phyloP scores from a whole-genome alignment of 2,888 invertebrate genomes.

The Athalia circularis region DNA sequence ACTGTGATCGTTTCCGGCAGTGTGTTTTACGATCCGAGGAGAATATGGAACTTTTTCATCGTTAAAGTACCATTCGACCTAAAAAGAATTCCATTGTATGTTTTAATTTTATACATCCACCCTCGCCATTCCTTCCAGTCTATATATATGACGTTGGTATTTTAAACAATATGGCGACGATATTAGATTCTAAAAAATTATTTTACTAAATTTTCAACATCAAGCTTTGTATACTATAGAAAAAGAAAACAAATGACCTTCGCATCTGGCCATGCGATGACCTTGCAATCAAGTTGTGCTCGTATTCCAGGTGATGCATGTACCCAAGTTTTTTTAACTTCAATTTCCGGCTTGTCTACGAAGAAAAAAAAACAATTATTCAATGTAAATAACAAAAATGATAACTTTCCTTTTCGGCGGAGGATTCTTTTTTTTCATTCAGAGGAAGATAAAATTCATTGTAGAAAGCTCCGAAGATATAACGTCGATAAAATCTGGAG shows the following conservation, averaged over 20 bases:
- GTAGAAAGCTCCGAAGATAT: too few species aligned
- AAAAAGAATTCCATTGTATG: constrained; percentile 26
- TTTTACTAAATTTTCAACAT: neutral
- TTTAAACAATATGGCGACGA: too few species aligned
- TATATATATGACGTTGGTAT: too few species aligned
- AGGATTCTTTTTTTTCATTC: too few species aligned
- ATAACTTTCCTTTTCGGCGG: too few species aligned
- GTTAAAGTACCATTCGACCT: constrained; percentile 72
- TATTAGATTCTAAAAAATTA: too few species aligned
- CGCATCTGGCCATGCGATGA: constrained; percentile 83
- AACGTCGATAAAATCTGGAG: neutral
- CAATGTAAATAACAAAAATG: too few species aligned
- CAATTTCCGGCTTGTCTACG: constrained; percentile 85
- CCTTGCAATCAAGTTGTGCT: constrained; percentile 81
- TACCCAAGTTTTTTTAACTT: constrained; percentile 80
- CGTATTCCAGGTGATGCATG: constrained; percentile 85
- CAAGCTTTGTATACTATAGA: neutral
- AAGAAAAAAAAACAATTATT: constrained; percentile 36
- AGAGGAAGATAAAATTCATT: too few species aligned
- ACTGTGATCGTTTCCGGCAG: constrained; percentile 78
- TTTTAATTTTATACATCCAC: neutral
- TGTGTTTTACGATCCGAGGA: constrained; percentile 74
- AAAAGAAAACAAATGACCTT: constrained; percentile 71
- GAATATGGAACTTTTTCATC: constrained; percentile 61
- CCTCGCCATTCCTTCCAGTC: neutral